A percentile compares a stretch with the other conserved stretches of the same genome.
Evolutionary conservation across 2,888 invertebrate genomes (phyloP).

Genomic region (Leucania comma): DNA sequence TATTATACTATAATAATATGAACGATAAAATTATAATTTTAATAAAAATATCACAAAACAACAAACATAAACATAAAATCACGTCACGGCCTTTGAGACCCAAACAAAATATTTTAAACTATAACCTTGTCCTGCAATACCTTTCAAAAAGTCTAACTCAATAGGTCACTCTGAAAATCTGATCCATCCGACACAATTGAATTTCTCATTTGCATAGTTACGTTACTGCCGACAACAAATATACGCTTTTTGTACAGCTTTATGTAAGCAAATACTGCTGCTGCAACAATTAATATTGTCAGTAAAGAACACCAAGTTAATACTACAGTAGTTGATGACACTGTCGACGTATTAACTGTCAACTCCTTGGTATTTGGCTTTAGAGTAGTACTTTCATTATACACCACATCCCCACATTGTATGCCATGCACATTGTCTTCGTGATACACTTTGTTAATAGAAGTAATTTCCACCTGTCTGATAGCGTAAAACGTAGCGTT

Average conservation of each 20-base stretch:
- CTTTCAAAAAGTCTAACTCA: conserved; percentile 31
- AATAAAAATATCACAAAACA: conserved; percentile 20
- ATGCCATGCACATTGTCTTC: conserved; percentile 87
- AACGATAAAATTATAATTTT: background rate
- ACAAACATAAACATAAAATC: conserved; percentile 29
- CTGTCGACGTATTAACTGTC: background rate
- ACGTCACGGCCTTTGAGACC: conserved; percentile 19
- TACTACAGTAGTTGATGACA: conserved; percentile 54
- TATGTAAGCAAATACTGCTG: conserved; percentile 50
- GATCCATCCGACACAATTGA: conserved; percentile 73
- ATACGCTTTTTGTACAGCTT: conserved; percentile 59
- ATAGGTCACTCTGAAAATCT: conserved; percentile 72
- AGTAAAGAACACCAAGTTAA: conserved; percentile 69
- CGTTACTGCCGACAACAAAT: conserved; percentile 60
- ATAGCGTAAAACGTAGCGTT: conserved; percentile 66
- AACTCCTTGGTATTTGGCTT: conserved; percentile 7
- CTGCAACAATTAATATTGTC: conserved; percentile 64
- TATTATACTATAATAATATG: too few relatives aligned
- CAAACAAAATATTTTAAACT: conserved; percentile 7
- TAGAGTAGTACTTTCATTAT: conserved; percentile 40
- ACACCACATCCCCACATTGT: conserved; percentile 76
- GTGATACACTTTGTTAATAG: conserved; percentile 83
- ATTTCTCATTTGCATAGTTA: conserved; percentile 70
- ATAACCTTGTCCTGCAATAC: background rate
- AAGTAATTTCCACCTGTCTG: conserved; percentile 78